phyloP scores from a whole-genome alignment of 2,888 invertebrate species.

The Oscheius sp. region DNA sequence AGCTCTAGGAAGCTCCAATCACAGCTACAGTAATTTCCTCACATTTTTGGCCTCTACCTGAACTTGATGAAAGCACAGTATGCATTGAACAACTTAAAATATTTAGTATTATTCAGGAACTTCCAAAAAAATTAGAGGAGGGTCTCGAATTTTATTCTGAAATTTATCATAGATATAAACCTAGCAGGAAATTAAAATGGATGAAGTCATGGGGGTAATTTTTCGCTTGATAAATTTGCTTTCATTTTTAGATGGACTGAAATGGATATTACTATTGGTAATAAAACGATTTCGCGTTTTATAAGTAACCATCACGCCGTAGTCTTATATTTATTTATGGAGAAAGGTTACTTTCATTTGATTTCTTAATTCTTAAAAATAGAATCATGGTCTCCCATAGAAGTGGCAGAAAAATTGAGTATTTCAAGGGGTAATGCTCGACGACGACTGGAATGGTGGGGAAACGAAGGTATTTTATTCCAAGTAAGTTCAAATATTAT shows the following conservation, averaged over 20 bases:
- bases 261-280: conserved; percentile 52
- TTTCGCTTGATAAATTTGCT: not conserved
- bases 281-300: conserved; percentile 44
- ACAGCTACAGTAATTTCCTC: conserved; percentile 92
- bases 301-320: conserved; percentile 54
- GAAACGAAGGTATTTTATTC: conserved; percentile 40
- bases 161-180: conserved; percentile 38
- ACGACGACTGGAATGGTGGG: conserved; percentile 59
- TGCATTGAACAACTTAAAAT: not conserved
- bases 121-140: conserved; percentile 39
- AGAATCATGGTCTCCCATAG: conserved; percentile 57
- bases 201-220: conserved; percentile 43
- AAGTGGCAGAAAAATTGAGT: conserved; percentile 44
- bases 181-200: conserved; percentile 53
- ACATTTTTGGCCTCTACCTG: conserved; percentile 87
- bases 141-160: conserved; percentile 42
- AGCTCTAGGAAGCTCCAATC: conserved; percentile 77
- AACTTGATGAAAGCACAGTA: conserved; percentile 40
- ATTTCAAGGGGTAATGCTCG: conserved; percentile 38
- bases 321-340: conserved; percentile 55
- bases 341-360: conserved; percentile 41
- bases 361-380: not conserved
- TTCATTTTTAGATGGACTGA: conserved; percentile 30
- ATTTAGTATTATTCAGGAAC: conserved; percentile 32
- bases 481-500: not conserved